Percentiles rank a stretch among this genome's conserved stretches.
phyloP scores from a whole-genome alignment of 2,888 invertebrate species.

The Stegophylla sp. region DNA sequence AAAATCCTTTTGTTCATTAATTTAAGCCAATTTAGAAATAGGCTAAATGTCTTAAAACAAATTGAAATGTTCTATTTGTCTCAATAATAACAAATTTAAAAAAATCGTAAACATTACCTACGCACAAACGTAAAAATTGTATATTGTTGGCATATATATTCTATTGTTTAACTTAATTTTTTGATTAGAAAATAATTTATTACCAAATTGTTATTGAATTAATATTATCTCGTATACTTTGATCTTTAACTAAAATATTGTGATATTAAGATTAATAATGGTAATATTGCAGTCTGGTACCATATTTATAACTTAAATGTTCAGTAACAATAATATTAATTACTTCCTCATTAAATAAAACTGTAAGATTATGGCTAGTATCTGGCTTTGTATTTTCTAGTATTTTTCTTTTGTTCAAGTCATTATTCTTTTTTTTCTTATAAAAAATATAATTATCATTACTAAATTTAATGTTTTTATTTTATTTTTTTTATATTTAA shows the following conservation, averaged over 20 bases:
- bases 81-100: not conserved
- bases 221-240: slow-evolving; percentile 45
- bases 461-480: not conserved
- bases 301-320: not conserved
- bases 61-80: slow-evolving; percentile 18
- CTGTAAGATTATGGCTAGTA: not conserved
- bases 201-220: slow-evolving; percentile 20
- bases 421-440: not conserved
- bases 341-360: slow-evolving; percentile 45
- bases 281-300: not conserved
- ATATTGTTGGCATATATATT: not conserved
- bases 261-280: not conserved
- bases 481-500: not conserved
- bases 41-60: slow-evolving; percentile 23
- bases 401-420: not conserved
- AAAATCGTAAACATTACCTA: slow-evolving; percentile 30
- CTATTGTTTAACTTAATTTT: slow-evolving; percentile 8
- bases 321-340: not conserved
- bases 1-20: slow-evolving; percentile 42
- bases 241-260: slow-evolving; percentile 22
- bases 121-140: no score
- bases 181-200: slow-evolving; percentile 10
- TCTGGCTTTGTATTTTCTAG: not conserved
- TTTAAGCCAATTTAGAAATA: slow-evolving; percentile 41
- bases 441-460: not conserved